Conservation (phyloP, 92 coral and sea anemone species). For the Plumapathes pennacea region DNA sequence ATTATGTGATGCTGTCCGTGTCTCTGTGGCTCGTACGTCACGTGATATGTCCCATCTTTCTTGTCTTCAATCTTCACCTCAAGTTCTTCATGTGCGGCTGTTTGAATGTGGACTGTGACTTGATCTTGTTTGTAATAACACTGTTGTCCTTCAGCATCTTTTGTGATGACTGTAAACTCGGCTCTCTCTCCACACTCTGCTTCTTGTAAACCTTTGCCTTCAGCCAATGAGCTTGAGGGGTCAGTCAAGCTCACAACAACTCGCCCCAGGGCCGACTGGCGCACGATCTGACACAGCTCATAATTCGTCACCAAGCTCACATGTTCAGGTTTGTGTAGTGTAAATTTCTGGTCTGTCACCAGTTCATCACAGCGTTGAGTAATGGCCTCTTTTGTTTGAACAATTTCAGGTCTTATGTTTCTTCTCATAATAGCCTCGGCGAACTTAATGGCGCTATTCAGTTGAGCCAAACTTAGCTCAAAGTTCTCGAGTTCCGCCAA, state of each 20-base stretch:
- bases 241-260: constrained; percentile 42
- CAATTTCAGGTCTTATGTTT: constrained; percentile 3
- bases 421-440: not conserved
- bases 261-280: not conserved
- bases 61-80: constrained; percentile 31
- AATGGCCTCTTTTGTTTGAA: constrained; percentile 5
- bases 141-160: constrained; percentile 39
- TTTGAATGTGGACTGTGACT: constrained; percentile 33
- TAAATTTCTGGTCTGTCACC: not conserved
- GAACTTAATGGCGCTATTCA: constrained; percentile 2
- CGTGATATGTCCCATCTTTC: constrained; percentile 43
- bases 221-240: constrained; percentile 16
- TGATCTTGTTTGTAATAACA: constrained; percentile 45
- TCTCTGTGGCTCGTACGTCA: constrained; percentile 32
- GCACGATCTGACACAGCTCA: too few relatives aligned
- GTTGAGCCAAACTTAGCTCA: not conserved
- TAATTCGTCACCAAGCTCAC: not conserved
- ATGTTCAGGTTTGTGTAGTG: not conserved
- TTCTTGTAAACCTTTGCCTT: constrained; percentile 31
- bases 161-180: constrained; percentile 44
- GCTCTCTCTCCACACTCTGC: constrained; percentile 15
- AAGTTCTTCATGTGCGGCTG: constrained; percentile 7
- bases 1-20: constrained; percentile 27
- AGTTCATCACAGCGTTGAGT: constrained; percentile 3
- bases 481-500: constrained; percentile 1